Evolutionary conservation across 2,888 invertebrate genomes (phyloP).

Genomic region (Perizoma flavofasciatum): DNA sequence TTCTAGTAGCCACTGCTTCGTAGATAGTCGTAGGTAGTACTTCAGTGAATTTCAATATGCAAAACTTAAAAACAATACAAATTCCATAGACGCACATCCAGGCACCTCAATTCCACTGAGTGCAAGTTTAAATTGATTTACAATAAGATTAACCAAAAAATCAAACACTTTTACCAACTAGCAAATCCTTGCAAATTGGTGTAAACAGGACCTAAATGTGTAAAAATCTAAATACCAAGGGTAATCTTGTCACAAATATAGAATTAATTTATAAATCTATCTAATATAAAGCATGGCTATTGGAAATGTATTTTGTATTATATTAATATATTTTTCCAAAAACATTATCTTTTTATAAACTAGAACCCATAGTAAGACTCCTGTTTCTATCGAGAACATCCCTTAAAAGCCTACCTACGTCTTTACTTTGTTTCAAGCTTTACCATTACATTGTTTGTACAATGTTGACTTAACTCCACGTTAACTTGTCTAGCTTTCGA

Average conservation of each 20-base stretch:
- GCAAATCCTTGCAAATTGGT: no score
- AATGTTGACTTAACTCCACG: slow-evolving; percentile 42
- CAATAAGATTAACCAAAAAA: slow-evolving; percentile 13
- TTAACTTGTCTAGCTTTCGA: slow-evolving; percentile 29
- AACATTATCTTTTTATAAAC: not conserved
- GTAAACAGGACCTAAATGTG: no score
- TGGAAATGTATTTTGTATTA: not conserved
- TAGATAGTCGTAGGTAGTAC: no score
- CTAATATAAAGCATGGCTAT: no score
- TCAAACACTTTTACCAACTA: not conserved
- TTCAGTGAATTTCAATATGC: slow-evolving; percentile 8
- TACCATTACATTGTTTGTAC: slow-evolving; percentile 49
- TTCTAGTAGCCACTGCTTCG: not conserved
- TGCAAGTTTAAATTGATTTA: slow-evolving; percentile 28
- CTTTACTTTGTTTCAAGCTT: slow-evolving; percentile 53
- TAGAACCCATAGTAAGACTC: slow-evolving; percentile 13
- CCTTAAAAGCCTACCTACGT: slow-evolving; percentile 42
- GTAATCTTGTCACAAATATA: no score
- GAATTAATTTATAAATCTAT: no score
- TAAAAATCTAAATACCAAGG: no score
- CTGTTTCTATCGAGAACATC: slow-evolving; percentile 43
- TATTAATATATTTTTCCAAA: not conserved
- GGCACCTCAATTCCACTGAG: slow-evolving; percentile 12
- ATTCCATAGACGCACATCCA: slow-evolving; percentile 10
- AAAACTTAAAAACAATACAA: slow-evolving; percentile 19